Evolutionary conservation across 2,113 vertebrate species (phyloP).

Genomic region (Butorides virescens): DNA sequence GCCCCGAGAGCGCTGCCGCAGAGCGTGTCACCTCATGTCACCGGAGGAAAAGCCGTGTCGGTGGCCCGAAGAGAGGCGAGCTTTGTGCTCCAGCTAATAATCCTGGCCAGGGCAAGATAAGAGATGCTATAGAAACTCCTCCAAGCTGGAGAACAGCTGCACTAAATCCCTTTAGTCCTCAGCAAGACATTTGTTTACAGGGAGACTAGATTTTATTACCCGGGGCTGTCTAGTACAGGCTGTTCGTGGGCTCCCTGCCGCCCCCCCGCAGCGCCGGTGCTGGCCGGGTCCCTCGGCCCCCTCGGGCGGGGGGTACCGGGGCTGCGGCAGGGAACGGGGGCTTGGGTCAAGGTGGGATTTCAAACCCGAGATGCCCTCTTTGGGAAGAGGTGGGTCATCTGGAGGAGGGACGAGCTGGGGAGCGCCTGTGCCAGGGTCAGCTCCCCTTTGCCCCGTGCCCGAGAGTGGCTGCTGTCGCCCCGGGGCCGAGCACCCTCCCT

Average conservation of each 20-base stretch:
- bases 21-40: not conserved
- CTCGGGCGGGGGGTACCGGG: accelerated
- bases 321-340: accelerated
- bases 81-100: not conserved
- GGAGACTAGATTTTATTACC: conserved; percentile 6
- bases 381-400: accelerated
- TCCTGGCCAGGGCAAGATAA: not conserved
- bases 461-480: accelerated
- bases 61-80: not conserved
- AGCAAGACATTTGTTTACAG: conserved; percentile 10
- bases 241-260: not conserved
- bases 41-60: not conserved
- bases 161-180: conserved; percentile 54
- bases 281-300: not conserved
- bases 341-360: not conserved
- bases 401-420: not conserved
- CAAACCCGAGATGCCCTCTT: not conserved
- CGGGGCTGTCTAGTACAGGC: not conserved
- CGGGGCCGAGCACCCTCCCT: accelerated
- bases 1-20: not conserved
- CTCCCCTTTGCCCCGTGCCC: accelerated
- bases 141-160: conserved; percentile 14
- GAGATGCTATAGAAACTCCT: conserved; percentile 13
- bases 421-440: accelerated
- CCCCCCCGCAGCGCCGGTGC: not conserved